Evolutionary conservation across 53 echinoderm and acorn worm species (phyloP).

Genomic region (Holothuria scabra): DNA sequence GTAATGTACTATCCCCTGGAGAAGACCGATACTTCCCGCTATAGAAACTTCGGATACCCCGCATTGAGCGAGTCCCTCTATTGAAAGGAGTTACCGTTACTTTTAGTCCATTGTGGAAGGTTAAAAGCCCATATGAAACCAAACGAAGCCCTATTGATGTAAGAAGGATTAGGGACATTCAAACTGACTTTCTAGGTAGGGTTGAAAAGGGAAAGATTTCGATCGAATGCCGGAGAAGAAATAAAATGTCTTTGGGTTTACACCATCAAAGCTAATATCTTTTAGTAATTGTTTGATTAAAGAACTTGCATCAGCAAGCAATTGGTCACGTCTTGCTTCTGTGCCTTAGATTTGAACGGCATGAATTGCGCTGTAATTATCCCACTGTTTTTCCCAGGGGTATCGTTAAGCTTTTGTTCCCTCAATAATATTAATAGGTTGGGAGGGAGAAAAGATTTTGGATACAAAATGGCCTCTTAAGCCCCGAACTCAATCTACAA

Average conservation of each 20-base stretch:
- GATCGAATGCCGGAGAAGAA: slow-evolving; percentile 17
- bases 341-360: too few species aligned
- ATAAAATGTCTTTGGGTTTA: slow-evolving; percentile 10
- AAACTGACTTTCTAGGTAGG: slow-evolving; percentile 1
- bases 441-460: too few species aligned
- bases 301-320: slow-evolving; percentile 11
- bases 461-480: too few species aligned
- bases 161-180: slow-evolving; percentile 22
- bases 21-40: not conserved
- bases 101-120: slow-evolving; percentile 20
- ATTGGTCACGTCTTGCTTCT: slow-evolving; percentile 26
- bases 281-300: slow-evolving; percentile 20
- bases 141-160: slow-evolving; percentile 33
- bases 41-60: not conserved
- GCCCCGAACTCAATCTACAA: too few species aligned
- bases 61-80: not conserved
- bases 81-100: slow-evolving; percentile 13
- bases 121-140: slow-evolving; percentile 33
- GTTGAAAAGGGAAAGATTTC: not conserved
- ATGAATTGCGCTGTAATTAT: too few species aligned
- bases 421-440: too few species aligned
- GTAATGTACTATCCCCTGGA: slow-evolving; percentile 6
- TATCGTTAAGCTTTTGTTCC: too few species aligned
- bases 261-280: slow-evolving; percentile 23
- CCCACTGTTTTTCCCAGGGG: too few species aligned